phyloP scores from a whole-genome alignment of 2,113 vertebrate species.

The Gavia stellata region DNA sequence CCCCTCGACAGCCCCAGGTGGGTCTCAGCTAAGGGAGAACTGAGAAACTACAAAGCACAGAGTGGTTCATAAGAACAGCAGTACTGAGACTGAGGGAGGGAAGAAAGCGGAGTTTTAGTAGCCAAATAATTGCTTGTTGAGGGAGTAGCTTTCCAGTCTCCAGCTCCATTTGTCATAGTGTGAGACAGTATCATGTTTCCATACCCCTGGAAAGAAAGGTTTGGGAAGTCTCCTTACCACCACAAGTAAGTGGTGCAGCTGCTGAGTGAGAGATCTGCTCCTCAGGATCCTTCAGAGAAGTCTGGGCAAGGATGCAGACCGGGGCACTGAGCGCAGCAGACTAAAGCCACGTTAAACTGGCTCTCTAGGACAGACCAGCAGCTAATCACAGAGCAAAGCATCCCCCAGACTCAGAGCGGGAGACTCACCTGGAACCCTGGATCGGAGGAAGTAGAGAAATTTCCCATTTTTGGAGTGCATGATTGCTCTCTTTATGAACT shows the following conservation, averaged over 20 bases:
- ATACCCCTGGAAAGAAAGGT: not conserved
- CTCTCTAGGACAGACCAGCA: not conserved
- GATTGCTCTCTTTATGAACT: conserved; percentile 95
- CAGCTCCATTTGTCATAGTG: not conserved
- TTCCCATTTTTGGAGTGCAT: conserved; percentile 98
- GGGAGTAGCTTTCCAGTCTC: not conserved
- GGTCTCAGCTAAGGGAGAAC: not conserved
- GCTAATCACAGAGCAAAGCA: not conserved
- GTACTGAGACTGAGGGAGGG: not conserved
- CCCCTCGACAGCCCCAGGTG: not conserved
- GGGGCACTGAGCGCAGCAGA: not conserved
- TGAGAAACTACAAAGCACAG: not conserved
- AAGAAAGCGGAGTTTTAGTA: not conserved
- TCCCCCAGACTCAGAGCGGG: not conserved
- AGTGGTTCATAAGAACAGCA: not conserved
- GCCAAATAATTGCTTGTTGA: not conserved
- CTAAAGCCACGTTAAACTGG: fast-evolving
- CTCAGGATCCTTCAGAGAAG: not conserved
- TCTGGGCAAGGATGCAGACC: not conserved
- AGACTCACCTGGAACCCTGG: conserved; percentile 89
- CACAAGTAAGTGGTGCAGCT: not conserved
- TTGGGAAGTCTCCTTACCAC: not conserved
- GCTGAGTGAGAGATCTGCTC: not conserved
- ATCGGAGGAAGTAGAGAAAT: conserved; percentile 96
- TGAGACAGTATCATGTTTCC: not conserved